phyloP scores from a whole-genome alignment of 1,140 invertebrate genomes.

The Adelges cooleyi region DNA sequence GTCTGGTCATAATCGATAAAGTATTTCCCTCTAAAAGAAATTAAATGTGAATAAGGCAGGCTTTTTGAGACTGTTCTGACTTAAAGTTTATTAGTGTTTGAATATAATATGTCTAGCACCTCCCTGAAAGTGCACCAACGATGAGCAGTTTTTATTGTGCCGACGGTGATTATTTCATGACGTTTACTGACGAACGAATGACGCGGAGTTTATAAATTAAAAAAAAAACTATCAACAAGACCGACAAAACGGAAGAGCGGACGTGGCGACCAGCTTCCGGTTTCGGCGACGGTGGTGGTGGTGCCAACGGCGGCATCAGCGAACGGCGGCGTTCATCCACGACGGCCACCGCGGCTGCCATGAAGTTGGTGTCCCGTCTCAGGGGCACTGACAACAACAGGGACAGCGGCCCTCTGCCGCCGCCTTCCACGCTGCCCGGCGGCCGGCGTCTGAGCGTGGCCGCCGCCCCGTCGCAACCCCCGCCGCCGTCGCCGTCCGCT shows the following conservation, averaged over 20 bases:
- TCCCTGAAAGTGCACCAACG: too few species aligned
- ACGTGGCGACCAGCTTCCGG: not conserved
- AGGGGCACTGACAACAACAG: slow-evolving; percentile 8
- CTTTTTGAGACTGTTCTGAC: too few species aligned
- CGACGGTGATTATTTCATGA: too few species aligned
- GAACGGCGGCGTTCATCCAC: not conserved
- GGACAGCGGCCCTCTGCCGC: not conserved
- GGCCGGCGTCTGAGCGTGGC: slow-evolving; percentile 10
- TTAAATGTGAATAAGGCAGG: too few species aligned
- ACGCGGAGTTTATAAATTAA: too few species aligned
- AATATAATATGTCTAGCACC: too few species aligned
- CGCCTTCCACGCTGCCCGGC: slow-evolving; percentile 6
- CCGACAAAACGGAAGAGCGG: not conserved
- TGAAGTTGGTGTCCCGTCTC: slow-evolving; percentile 29
- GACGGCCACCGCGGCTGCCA: not conserved
- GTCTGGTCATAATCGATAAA: too few species aligned
- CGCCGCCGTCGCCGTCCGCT: not conserved
- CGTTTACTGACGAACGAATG: too few species aligned
- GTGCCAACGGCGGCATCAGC: not conserved
- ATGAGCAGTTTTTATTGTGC: too few species aligned
- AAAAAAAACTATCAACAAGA: too few species aligned
- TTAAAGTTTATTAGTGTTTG: too few species aligned
- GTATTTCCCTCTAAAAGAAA: too few species aligned
- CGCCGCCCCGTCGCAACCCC: not conserved
- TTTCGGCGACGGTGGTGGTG: not conserved